These are phyloP conservation scores for Pterocles orientalis DNA, from an alignment of 2,113 vertebrate genomes.

Conservation along the genomic window DNA sequence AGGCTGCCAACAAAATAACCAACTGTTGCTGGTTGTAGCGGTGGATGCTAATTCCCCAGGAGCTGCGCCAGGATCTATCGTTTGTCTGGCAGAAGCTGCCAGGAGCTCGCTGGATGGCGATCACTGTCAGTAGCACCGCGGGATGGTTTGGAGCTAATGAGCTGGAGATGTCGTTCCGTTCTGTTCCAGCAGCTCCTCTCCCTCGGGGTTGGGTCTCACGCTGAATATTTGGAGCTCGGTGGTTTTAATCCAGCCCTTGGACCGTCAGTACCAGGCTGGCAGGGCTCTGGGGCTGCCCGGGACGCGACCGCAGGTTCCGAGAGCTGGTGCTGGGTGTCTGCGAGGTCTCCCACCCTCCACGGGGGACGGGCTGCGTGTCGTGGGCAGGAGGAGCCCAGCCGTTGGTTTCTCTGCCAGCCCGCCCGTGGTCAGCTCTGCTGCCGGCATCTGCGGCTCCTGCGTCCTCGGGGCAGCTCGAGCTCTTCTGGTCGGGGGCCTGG, in stretches of 20 bases:
- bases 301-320: not conserved
- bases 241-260: not conserved
- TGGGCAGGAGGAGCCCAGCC: not conserved
- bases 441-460: not conserved
- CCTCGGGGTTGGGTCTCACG: not conserved
- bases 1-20: not conserved
- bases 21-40: not conserved
- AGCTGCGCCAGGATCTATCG: not conserved
- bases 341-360: not conserved
- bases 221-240: not conserved
- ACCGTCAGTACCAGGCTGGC: too few species aligned
- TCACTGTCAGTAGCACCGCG: rapidly evolving
- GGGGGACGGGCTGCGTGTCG: not conserved
- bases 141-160: not conserved
- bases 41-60: not conserved
- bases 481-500: not conserved
- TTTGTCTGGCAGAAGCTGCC: not conserved
- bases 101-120: not conserved
- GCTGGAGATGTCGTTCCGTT: rapidly evolving
- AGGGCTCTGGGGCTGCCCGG: not conserved
- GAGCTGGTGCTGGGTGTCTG: not conserved
- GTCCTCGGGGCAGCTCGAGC: not conserved
- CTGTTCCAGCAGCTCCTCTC: not conserved
- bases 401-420: not conserved
- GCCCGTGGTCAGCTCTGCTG: not conserved